Conservation (phyloP, 2,888 invertebrate genomes). For the Cataglyphis altisquamis region DNA sequence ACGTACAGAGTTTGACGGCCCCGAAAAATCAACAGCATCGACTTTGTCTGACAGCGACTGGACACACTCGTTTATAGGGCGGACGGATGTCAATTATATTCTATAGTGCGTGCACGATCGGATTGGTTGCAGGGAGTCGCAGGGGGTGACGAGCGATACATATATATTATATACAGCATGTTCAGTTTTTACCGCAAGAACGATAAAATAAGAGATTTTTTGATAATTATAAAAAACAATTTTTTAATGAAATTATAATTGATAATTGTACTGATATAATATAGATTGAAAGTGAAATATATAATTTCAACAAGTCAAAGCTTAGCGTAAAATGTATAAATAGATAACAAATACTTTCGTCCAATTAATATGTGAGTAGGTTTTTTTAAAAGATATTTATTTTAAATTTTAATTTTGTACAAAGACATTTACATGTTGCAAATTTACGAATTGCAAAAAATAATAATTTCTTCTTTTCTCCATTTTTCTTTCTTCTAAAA, state of each 20-base stretch:
- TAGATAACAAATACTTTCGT: neutral
- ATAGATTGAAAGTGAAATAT: slow-evolving; percentile 11
- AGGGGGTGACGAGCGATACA: slow-evolving; percentile 56
- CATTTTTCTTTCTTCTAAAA: neutral
- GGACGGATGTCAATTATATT: slow-evolving; percentile 79
- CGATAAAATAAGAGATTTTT: neutral
- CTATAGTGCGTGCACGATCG: slow-evolving; percentile 66
- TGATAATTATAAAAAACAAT: neutral
- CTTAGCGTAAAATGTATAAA: neutral
- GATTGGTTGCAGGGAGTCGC: slow-evolving; percentile 32
- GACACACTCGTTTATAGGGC: slow-evolving; percentile 71
- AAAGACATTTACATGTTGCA: neutral
- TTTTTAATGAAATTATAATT: neutral
- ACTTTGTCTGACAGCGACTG: slow-evolving; percentile 72
- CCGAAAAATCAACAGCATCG: slow-evolving; percentile 63
- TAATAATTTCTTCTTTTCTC: no score
- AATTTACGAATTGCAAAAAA: neutral
- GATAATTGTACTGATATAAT: neutral
- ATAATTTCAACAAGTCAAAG: slow-evolving; percentile 14
- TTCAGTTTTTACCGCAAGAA: slow-evolving; percentile 49
- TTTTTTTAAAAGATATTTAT: neutral
- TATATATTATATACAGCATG: slow-evolving; percentile 46
- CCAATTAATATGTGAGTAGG: neutral
- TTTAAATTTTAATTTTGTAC: neutral
- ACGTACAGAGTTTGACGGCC: slow-evolving; percentile 50